A percentile compares a stretch with the other conserved stretches of the same genome.
Evolutionary conservation across 2,113 vertebrate genomes (phyloP).

Genomic region (Brachypteracias leptosomus): DNA sequence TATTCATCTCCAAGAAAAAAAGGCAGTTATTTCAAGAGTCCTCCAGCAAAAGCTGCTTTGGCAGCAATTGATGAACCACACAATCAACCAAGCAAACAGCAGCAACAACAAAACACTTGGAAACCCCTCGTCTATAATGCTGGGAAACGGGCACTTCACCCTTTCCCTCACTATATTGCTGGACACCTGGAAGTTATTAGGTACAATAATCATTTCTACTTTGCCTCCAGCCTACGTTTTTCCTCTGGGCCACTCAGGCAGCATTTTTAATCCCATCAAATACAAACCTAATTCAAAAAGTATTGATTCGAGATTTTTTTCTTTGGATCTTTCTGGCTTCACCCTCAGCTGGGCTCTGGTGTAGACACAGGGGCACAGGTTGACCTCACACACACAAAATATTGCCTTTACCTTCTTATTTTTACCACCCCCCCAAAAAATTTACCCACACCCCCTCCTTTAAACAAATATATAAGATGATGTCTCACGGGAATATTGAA

Average conservation of each 20-base stretch:
- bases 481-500: background rate
- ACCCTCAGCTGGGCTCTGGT: background rate
- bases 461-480: background rate
- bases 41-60: background rate
- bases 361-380: rapidly evolving
- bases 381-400: background rate
- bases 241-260: slow-evolving; percentile 1
- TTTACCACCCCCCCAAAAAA: background rate
- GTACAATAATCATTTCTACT: background rate
- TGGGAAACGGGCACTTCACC: background rate
- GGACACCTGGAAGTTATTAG: slow-evolving; percentile 13
- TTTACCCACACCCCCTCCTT: no score
- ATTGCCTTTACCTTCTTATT: background rate
- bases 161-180: slow-evolving; percentile 6
- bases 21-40: background rate
- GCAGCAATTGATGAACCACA: background rate
- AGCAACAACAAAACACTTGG: background rate
- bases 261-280: slow-evolving; percentile 63
- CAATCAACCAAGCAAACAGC: background rate
- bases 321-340: slow-evolving; percentile 36
- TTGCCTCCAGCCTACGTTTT: slow-evolving; percentile 15
- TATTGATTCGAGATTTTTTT: slow-evolving; percentile 53
- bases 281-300: slow-evolving; percentile 53
- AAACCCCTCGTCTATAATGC: background rate
- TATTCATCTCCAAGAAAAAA: background rate